A percentile compares a stretch with the other conserved stretches of the same genome.
These are phyloP conservation scores for Meleagris gallopavo DNA, from an alignment of 2,113 vertebrate species.

Conservation along the genomic window DNA sequence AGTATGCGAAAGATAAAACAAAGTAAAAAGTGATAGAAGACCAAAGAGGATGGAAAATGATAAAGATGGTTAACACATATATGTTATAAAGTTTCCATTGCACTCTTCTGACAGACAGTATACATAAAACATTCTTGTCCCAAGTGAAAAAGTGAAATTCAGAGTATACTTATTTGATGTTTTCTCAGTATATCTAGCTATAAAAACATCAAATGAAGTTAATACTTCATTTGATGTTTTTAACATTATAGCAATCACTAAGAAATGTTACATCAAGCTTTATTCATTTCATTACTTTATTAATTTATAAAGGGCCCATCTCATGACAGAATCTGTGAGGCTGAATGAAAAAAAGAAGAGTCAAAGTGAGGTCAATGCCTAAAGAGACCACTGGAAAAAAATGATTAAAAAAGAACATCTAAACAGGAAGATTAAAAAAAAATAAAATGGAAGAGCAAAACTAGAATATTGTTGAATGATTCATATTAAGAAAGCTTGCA, in stretches of 20 bases:
- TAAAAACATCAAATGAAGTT: slow-evolving; percentile 61
- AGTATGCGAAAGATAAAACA: not conserved
- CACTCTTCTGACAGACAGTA: slow-evolving; percentile 8
- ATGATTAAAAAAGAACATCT: not conserved
- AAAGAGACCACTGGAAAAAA: not conserved
- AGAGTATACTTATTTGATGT: slow-evolving; percentile 36
- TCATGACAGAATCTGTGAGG: not conserved
- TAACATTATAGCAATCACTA: slow-evolving; percentile 49
- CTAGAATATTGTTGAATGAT: not conserved
- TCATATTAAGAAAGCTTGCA: not conserved
- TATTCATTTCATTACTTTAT: slow-evolving; percentile 47
- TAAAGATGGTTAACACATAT: not conserved
- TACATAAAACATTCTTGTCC: slow-evolving; percentile 48
- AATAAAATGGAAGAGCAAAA: not conserved
- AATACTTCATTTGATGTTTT: slow-evolving; percentile 62
- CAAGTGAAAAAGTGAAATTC: slow-evolving; percentile 50
- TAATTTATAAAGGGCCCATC: slow-evolving; percentile 35
- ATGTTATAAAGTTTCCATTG: slow-evolving; percentile 16
- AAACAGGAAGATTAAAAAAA: not conserved
- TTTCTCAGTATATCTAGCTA: slow-evolving; percentile 42
- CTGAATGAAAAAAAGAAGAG: not conserved
- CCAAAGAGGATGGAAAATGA: not conserved
- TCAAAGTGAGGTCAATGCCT: not conserved
- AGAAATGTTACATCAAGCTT: slow-evolving; percentile 35
- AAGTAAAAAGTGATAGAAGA: not conserved